Evolutionary conservation across 2,113 vertebrate genomes (phyloP), one percentile per base, ranked within the genome.

Genomic region (Apodemus speciosus): DNA sequence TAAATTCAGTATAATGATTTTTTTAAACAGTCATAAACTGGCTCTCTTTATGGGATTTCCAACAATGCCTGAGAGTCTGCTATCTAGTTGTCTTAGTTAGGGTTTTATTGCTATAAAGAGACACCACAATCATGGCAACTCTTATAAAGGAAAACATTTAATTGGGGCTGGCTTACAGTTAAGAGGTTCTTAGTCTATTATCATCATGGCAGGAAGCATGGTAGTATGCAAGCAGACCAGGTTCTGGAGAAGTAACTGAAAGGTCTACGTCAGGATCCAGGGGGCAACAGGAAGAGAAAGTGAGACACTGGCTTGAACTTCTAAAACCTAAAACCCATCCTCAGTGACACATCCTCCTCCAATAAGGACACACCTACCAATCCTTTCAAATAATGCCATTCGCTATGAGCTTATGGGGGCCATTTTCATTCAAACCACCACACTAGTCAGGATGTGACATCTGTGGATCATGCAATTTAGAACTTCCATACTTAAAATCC

Each of bases 1-100:
- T 85, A 92, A 92, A 85, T 53, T 91, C 75, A 62, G 40, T 13
- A 58, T 51, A 25, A 83, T 73, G 43, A 79, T 76, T 88, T 46
- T 23, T 81, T 6, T 4, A 49, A 89, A 76, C 43, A 87, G 9
- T 85, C 40, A 53, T 58, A 51, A 93, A 53, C 73, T 87, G 23
- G 69, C 35, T 7, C 20, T 96, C 35, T 38, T 92, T 73, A 68
- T 62, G 32, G 3, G 68, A 25, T 69, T 15, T 73, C 43, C 77
- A 84, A 68, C 40, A 64, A 38, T 90, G 64, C 49, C 27, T n/a
- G 9, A 72, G 56, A 71, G 23, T 85, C 75, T 71, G n/a, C 20
- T 94, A n/a, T 83, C 69, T 89, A 86, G 69, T 49, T 60, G n/a
- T 58, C 13, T 81, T 40, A 80, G 35, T 27, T 58, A 81, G 23